phyloP scores from a whole-genome alignment of 2,797 vertebrate genomes.

The Salarias fasciatus region DNA sequence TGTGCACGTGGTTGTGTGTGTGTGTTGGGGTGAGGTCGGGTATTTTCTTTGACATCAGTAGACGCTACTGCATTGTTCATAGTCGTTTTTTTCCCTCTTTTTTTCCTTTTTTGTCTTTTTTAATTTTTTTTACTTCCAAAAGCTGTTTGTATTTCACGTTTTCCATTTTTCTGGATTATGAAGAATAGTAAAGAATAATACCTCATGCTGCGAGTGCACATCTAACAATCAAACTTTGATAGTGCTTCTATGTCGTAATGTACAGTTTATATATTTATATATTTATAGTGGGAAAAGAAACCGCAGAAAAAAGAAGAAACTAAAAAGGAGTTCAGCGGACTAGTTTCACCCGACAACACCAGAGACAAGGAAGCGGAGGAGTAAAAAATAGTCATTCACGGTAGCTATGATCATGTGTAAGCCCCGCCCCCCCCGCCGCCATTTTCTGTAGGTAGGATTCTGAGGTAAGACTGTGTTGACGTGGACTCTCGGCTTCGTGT shows the following conservation, averaged over 20 bases:
- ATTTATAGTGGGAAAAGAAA: slow-evolving; percentile 68
- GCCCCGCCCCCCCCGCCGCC: slow-evolving; percentile 32
- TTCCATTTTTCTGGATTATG: slow-evolving; percentile 67
- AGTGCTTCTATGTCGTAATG: slow-evolving; percentile 83
- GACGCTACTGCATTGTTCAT: slow-evolving; percentile 72
- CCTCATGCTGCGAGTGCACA: slow-evolving; percentile 85
- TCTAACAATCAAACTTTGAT: slow-evolving; percentile 83
- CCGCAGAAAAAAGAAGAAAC: slow-evolving; percentile 12
- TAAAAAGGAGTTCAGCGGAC: slow-evolving; percentile 47
- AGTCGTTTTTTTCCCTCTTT: slow-evolving; percentile 4
- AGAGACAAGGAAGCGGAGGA: slow-evolving; percentile 72
- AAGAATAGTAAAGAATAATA: slow-evolving; percentile 78
- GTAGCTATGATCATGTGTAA: slow-evolving; percentile 59
- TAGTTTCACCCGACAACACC: slow-evolving; percentile 70
- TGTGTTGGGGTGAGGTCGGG: slow-evolving; percentile 32
- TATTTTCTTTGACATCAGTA: slow-evolving; percentile 74
- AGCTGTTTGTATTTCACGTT: slow-evolving; percentile 40
- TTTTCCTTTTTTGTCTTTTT: slow-evolving; percentile 16
- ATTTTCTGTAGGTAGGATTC: slow-evolving; percentile 41
- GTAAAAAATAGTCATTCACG: slow-evolving; percentile 59
- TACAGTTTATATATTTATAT: slow-evolving; percentile 83
- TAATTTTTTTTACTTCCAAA: slow-evolving; percentile 55
- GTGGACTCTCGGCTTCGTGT: slow-evolving; percentile 61
- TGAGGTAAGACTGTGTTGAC: slow-evolving; percentile 80
- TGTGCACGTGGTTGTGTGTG: no score